Evolutionary conservation across 1,140 invertebrate species (phyloP), one percentile per base, ranked within the genome.

Genomic region (Lethrus apterus): DNA sequence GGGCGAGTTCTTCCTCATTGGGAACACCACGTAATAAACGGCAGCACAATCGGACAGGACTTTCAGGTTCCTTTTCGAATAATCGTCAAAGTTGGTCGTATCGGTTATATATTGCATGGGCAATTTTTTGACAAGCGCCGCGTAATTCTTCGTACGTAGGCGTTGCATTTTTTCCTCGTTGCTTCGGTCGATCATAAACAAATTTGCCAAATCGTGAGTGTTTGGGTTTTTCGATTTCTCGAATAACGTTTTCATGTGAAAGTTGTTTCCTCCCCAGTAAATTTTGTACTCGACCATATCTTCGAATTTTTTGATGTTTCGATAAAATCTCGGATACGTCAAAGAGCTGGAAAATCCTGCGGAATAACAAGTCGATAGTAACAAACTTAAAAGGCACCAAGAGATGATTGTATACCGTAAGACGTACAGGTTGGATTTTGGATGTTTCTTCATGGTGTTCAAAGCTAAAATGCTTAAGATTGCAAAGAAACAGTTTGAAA

Each of bases 311-410:
- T 42, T n/a, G 18, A 42, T 17, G 17, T 26, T 9, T 26, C 10
- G 24, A 7, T 21, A 23, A 17, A 42, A 29, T 29, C 23, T 42
- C n/a, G 40, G 40, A 42, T 42, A 42, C 7, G 40, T 42, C 10
- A 42, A 17, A 7, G 18, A 10, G 3, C 21, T 42, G 4, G 40
- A 18, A 15, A 26, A 42, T 8, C 40, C 40, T 10, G 40, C 24
- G 24, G 40, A 42, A 17, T 42, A 42, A 14, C 40, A 13, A 1
- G 40, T 42, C 2, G 40, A 23, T 10, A 42, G 17, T 15, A 42
- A 26, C 40, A 42, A 8, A 14, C 19, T 15, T 1, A 24, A 26
- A 4, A 42, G n/a, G 3, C 40, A 42, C 40, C 40, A 42, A 26
- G 17, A 42, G 1, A 24, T 42, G n/a, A 24, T 9, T 11, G 29